Conservation (phyloP, 1,140 invertebrate genomes). For the Epicauta chinensis region DNA sequence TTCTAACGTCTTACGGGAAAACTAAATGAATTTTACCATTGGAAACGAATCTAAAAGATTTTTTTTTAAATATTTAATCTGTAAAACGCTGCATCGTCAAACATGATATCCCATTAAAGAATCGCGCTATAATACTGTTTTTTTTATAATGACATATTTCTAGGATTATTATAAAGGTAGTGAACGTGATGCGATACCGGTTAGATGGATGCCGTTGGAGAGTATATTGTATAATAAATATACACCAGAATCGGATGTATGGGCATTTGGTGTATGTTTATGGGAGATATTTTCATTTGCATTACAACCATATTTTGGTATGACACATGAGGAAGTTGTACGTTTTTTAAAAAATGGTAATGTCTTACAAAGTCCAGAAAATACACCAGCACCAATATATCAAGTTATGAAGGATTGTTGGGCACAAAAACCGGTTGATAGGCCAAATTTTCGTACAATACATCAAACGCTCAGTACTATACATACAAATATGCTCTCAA, state of each 20-base stretch:
- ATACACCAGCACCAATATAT: constrained; percentile 85
- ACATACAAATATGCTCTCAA: constrained; percentile 28
- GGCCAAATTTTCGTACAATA: constrained; percentile 77
- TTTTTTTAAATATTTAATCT: no score
- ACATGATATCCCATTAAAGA: no score
- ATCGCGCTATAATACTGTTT: no score
- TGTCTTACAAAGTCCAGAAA: constrained; percentile 79
- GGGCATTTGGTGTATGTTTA: constrained; percentile 88
- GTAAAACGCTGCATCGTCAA: no score
- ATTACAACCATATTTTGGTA: constrained; percentile 88
- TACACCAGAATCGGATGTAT: constrained; percentile 87
- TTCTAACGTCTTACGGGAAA: no score
- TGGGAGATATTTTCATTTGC: constrained; percentile 96
- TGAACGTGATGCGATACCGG: constrained; percentile 89
- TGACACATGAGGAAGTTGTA: constrained; percentile 93
- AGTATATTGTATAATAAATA: constrained; percentile 92
- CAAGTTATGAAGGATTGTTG: constrained; percentile 91
- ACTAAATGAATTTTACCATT: no score
- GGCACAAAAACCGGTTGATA: constrained; percentile 73
- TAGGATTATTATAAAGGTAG: constrained; percentile 88
- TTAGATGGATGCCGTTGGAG: constrained; percentile 94
- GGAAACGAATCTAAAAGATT: no score
- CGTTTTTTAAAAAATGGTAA: constrained; percentile 89
- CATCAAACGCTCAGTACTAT: constrained; percentile 57
- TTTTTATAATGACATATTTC: constrained; percentile 17